phyloP scores from a whole-genome alignment of 2,113 vertebrate genomes.

The Brachypteracias leptosomus region DNA sequence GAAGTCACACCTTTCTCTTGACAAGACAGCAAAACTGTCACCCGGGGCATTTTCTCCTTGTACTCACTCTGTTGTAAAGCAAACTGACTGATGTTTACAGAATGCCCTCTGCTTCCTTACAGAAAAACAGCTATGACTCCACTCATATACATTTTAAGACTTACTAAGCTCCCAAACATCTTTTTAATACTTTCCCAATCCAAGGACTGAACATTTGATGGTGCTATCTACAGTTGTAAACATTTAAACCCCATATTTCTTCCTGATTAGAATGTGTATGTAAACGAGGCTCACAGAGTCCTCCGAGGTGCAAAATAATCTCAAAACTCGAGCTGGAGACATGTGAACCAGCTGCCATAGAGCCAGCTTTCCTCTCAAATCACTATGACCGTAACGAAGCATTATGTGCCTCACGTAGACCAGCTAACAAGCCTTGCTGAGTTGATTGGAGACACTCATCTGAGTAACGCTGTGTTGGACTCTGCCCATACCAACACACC shows the following conservation, averaged over 20 bases:
- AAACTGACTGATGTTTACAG: background rate
- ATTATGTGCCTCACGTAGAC: rapidly evolving
- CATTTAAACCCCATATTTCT: background rate
- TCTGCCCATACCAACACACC: background rate
- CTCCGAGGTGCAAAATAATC: background rate
- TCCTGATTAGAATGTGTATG: background rate
- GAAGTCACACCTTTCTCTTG: background rate
- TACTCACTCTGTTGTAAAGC: background rate
- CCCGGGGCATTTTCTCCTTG: background rate
- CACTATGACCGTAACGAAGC: background rate
- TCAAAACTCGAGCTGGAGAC: background rate
- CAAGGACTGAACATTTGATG: background rate
- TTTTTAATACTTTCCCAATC: background rate
- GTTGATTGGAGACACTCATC: background rate
- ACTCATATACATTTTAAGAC: background rate
- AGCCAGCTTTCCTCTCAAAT: background rate
- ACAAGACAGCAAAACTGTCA: background rate
- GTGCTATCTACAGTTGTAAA: background rate
- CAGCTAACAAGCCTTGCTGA: background rate
- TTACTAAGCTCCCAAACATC: background rate
- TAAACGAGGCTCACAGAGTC: background rate
- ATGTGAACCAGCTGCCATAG: background rate
- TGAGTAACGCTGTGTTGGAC: background rate
- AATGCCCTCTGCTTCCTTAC: background rate
- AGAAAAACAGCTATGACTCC: background rate